Evolutionary conservation across 2,888 invertebrate genomes (phyloP).

Genomic region (Cenopis cana): DNA sequence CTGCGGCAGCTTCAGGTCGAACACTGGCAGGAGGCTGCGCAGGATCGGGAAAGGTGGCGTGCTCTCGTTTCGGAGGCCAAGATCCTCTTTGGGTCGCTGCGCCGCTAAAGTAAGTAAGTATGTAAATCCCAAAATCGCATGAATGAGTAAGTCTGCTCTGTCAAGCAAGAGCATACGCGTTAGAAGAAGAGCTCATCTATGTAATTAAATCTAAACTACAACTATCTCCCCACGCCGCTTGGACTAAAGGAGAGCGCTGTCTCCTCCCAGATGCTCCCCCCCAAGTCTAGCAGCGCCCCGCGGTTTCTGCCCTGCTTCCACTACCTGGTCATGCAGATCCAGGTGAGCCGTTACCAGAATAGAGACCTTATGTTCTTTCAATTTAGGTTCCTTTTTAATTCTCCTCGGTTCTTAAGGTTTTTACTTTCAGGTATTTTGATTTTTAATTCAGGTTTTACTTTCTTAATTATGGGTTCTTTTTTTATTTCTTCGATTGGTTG

Average conservation of each 20-base stretch:
- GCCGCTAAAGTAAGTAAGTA: too few species aligned
- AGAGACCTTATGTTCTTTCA: constrained; percentile 56
- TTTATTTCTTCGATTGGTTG: neutral
- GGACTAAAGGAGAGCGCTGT: constrained; percentile 77
- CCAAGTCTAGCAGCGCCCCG: constrained; percentile 74
- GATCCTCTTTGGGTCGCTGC: too few species aligned
- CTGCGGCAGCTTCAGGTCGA: too few species aligned
- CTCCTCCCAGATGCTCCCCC: constrained; percentile 80
- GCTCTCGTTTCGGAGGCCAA: too few species aligned
- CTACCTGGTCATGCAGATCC: constrained; percentile 78
- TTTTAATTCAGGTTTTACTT: neutral
- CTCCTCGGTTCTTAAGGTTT: neutral
- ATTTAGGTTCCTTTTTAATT: constrained; percentile 45
- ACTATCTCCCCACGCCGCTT: constrained; percentile 64
- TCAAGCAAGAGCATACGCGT: too few species aligned
- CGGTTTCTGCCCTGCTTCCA: constrained; percentile 78
- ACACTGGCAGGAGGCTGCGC: too few species aligned
- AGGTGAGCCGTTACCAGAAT: constrained; percentile 81
- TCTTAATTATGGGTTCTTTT: neutral
- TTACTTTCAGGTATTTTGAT: neutral
- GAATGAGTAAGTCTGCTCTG: too few species aligned
- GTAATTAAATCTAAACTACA: neutral
- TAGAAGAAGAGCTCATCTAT: too few species aligned
- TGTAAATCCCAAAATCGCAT: too few species aligned
- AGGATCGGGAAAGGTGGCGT: too few species aligned